Evolutionary conservation across 2,797 vertebrate genomes (phyloP).

Genomic region (Rachycentron canadum): DNA sequence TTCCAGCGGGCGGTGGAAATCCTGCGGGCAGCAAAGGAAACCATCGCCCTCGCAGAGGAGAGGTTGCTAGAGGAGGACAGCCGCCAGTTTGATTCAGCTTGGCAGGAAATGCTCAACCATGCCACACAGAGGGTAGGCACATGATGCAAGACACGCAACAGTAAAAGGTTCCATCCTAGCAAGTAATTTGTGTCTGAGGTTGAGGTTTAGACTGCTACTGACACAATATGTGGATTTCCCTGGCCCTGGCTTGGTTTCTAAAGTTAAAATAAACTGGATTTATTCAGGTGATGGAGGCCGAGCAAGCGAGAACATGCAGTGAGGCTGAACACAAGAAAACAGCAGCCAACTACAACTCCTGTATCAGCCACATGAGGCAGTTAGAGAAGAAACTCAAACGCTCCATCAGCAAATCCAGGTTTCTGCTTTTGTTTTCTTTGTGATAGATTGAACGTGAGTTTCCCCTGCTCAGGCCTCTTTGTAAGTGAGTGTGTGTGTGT

Average conservation of each 20-base stretch:
- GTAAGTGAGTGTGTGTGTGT: constrained; percentile 1
- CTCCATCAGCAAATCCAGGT: constrained; percentile 97
- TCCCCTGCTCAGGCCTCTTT: constrained; percentile 32
- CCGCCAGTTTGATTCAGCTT: constrained; percentile 97
- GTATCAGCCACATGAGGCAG: constrained; percentile 94
- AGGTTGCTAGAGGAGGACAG: constrained; percentile 96
- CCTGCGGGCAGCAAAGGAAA: constrained; percentile 96
- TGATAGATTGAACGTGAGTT: neutral
- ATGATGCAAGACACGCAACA: neutral
- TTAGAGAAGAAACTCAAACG: constrained; percentile 97
- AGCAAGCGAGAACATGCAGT: constrained; percentile 92
- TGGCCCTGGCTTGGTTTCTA: neutral
- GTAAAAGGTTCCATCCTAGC: neutral
- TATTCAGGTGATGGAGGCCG: constrained; percentile 96
- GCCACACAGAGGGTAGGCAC: constrained; percentile 93
- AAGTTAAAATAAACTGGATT: neutral
- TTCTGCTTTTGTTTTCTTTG: constrained; percentile 50
- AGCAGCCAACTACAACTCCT: constrained; percentile 91
- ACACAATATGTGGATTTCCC: too few species aligned
- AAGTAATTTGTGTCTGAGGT: neutral
- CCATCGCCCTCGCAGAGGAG: constrained; percentile 95
- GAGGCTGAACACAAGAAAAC: constrained; percentile 95
- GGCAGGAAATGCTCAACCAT: constrained; percentile 99
- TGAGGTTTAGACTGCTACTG: neutral
- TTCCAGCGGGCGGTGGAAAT: constrained; percentile 97